Base-by-base conservation (phyloP, 2,113 vertebrate species). In the Neolamprologus ventralis region DNA sequence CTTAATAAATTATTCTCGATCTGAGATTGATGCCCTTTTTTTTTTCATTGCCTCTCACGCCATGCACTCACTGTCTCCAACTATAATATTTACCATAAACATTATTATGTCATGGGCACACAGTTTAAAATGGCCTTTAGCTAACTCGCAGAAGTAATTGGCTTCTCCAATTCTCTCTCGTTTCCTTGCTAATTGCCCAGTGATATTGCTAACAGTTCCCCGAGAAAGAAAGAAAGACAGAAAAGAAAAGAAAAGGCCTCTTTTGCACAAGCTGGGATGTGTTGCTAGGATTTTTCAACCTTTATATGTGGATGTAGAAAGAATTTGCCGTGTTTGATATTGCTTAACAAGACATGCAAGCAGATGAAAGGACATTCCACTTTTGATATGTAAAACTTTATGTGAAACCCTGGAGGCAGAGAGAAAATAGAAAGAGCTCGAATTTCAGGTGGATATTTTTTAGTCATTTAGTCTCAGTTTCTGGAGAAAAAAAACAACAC, bases 81-180 rank as follows among this genome's bases (percentile, higher is more conserved):
- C 95, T 97, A 97, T 97, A 97, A 97, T 96, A 98, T 97, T 97
- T 98, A 97, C 97, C 96, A 97, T 97, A 97, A 97, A 97, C 96
- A 97, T 97, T 97, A 97, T 97, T 97, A 97, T 97, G 97, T 97
- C 97, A 97, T 96, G 96, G 96, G 96, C 96, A 97, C 96, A 97
- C 96, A 97, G 96, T 97, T 97, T 97, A 97, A 97, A 97, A 97
- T 97, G 96, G 96, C 97, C 96, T 97, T 97, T 96, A 97, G 97
- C 97, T 97, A 96, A 96, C 96, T 96, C 96, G 65, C 90, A 96
- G 94, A 96, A 97, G 96, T 97, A 97, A 97, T 97, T 97, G 97
- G 95, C 95, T 96, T 96, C 96, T 96, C 96, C 89, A 96, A 96
- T 97, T 96, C 96, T 96, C 95, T 96, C 96, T 96, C 93, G 91